phyloP scores from a whole-genome alignment of 2,113 vertebrate species.

The Hyla sarda region DNA sequence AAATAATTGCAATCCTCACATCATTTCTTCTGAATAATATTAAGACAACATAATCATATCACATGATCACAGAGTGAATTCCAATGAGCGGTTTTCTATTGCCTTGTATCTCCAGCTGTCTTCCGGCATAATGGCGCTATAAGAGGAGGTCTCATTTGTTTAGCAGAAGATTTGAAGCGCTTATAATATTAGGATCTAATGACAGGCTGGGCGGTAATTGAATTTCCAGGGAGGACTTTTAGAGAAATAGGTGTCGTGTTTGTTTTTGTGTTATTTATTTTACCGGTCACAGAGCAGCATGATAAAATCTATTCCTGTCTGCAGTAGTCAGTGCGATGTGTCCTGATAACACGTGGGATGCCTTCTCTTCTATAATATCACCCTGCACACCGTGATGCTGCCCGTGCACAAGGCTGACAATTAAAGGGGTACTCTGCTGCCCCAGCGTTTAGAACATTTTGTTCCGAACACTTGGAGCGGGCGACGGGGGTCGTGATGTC shows the following conservation, averaged over 20 bases:
- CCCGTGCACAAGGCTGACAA: neutral
- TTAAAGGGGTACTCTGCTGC: too few species aligned
- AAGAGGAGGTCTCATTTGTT: constrained; percentile 20
- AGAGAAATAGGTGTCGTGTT: constrained; percentile 35
- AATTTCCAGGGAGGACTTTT: constrained; percentile 15
- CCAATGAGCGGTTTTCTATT: constrained; percentile 32
- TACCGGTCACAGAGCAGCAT: neutral
- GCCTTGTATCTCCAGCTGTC: constrained; percentile 13
- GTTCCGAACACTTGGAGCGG: too few species aligned
- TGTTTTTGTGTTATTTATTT: constrained; percentile 35
- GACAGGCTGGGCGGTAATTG: neutral
- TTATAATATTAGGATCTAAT: constrained; percentile 33
- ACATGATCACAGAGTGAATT: constrained; percentile 27
- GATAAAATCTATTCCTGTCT: constrained; percentile 13
- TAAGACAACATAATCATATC: constrained; percentile 52
- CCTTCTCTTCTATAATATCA: neutral
- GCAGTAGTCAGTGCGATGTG: neutral
- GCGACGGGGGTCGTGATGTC: too few species aligned
- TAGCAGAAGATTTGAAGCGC: constrained; percentile 7
- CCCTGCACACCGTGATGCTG: neutral
- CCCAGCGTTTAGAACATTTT: too few species aligned
- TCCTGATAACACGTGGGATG: neutral
- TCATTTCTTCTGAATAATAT: constrained; percentile 44
- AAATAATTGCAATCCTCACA: constrained; percentile 38
- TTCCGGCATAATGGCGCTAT: neutral